phyloP scores from a whole-genome alignment of 2,113 vertebrate genomes.

The Myxocyprinus asiaticus region DNA sequence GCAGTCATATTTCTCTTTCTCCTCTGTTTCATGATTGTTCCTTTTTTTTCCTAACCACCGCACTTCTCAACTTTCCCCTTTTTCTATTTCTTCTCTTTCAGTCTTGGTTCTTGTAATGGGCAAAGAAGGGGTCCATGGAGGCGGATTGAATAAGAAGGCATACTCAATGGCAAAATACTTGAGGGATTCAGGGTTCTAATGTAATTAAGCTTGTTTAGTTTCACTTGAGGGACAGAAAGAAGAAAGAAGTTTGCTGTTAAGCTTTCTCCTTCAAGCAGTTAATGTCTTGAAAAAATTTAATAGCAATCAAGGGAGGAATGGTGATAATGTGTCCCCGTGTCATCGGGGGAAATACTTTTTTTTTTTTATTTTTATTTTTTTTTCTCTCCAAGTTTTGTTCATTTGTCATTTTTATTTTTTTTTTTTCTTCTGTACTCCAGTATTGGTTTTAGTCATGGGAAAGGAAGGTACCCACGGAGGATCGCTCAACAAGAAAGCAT shows the following conservation, averaged over 20 bases:
- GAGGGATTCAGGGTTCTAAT: conserved; percentile 98
- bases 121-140: conserved; percentile 98
- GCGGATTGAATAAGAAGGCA: conserved; percentile 97
- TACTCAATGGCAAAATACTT: conserved; percentile 97
- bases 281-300: conserved; percentile 92
- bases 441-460: conserved; percentile 90
- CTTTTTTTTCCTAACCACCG: conserved; percentile 63
- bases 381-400: conserved; percentile 56
- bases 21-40: conserved; percentile 39
- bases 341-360: conserved; percentile 85
- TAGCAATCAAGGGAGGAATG: conserved; percentile 91
- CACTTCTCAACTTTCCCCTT: conserved; percentile 72
- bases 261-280: conserved; percentile 94
- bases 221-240: conserved; percentile 78
- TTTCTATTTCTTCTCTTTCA: conserved; percentile 82
- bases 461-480: conserved; percentile 86
- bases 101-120: conserved; percentile 98
- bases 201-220: conserved; percentile 88
- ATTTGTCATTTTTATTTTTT: conserved; percentile 60
- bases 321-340: conserved; percentile 89
- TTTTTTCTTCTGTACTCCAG: conserved; percentile 89
- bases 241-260: conserved; percentile 92
- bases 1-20: conserved; percentile 19
- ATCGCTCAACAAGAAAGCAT: conserved; percentile 85
- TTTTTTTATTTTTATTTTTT: conserved; percentile 15